phyloP scores from a whole-genome alignment of 2,888 invertebrate species.

The Mellilla xanthometata region DNA sequence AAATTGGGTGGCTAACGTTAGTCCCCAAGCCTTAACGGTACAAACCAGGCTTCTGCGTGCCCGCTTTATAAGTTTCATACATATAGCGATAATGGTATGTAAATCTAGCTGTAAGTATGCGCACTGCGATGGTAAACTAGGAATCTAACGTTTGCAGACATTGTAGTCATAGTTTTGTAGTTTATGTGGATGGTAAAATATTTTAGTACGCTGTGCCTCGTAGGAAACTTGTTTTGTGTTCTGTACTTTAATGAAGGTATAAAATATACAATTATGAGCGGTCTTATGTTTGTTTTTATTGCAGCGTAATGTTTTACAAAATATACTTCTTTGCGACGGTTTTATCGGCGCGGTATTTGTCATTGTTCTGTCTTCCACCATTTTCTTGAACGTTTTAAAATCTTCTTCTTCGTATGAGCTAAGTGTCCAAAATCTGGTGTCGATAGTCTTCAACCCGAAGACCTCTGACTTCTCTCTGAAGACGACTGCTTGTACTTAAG shows the following conservation, averaged over 20 bases:
- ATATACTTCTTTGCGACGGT: too few species aligned
- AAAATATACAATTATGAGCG: too few species aligned
- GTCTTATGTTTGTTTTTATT: too few species aligned
- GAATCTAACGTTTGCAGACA: slow-evolving; percentile 14
- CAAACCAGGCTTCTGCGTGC: slow-evolving; percentile 31
- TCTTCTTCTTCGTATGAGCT: too few species aligned
- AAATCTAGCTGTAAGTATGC: slow-evolving; percentile 46
- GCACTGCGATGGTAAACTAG: slow-evolving; percentile 33
- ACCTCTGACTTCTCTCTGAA: too few species aligned
- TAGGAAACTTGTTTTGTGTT: slow-evolving; percentile 2
- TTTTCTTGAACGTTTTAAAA: too few species aligned
- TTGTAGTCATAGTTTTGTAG: slow-evolving; percentile 4
- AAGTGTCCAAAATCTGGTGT: too few species aligned
- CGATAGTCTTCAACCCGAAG: too few species aligned
- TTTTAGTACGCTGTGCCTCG: not conserved
- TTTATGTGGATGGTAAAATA: slow-evolving; percentile 6
- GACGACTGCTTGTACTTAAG: too few species aligned
- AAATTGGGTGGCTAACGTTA: slow-evolving; percentile 1
- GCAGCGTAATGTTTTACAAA: too few species aligned
- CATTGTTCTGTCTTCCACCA: too few species aligned
- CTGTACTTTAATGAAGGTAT: not conserved
- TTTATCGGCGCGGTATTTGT: too few species aligned
- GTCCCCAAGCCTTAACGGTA: slow-evolving; percentile 29
- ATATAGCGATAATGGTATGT: slow-evolving; percentile 46
- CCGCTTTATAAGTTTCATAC: slow-evolving; percentile 30